Evolutionary conservation across 2,113 vertebrate species (phyloP).

Genomic region (Odontophorus gujanensis): DNA sequence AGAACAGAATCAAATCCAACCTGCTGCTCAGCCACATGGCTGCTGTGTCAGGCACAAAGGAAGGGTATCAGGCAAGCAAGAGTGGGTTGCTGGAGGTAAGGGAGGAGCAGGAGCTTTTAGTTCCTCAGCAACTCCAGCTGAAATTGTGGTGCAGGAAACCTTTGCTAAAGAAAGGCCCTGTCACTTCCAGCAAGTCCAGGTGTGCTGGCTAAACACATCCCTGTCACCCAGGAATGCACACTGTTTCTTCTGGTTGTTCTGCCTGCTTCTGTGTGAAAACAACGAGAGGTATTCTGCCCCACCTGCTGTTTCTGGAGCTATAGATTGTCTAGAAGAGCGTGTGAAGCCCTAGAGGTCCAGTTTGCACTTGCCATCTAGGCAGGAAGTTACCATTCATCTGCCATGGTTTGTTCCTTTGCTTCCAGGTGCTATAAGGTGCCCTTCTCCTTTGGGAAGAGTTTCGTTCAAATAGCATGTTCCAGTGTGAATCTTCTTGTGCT

Average conservation of each 20-base stretch:
- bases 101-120: background rate
- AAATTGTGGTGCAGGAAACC: background rate
- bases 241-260: background rate
- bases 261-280: accelerated
- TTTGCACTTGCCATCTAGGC: background rate
- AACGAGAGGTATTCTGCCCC: background rate
- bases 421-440: background rate
- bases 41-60: background rate
- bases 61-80: background rate
- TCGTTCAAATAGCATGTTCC: accelerated
- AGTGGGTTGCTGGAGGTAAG: background rate
- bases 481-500: background rate
- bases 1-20: background rate
- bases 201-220: accelerated
- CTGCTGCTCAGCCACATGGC: background rate
- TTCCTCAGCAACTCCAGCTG: background rate
- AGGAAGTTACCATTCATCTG: background rate
- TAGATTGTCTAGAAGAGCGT: background rate
- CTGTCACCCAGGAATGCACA: accelerated
- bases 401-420: background rate
- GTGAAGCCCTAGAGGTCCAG: background rate
- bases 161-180: background rate
- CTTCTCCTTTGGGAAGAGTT: background rate
- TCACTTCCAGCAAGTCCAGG: accelerated
- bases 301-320: background rate